Base-by-base conservation (phyloP, 2,888 invertebrate genomes). In the Incurvaria masculella region DNA sequence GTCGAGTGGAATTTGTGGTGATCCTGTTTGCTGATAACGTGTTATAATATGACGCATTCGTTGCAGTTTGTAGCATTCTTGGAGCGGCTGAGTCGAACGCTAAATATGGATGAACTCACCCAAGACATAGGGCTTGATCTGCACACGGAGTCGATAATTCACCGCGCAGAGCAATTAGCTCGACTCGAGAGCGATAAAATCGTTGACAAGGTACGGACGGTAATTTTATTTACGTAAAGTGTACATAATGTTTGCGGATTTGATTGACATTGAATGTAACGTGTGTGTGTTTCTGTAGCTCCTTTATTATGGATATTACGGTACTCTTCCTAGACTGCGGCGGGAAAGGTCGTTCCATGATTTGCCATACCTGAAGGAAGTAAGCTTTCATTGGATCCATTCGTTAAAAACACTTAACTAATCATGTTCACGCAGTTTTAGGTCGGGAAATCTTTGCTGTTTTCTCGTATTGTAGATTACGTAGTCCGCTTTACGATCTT, bases 101-200 rank as follows among this genome's bases (percentile, higher is more conserved):
- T 96, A 66, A 91, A 89, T 67, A 87, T 92, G 85, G 91, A 92
- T 61, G 88, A 90, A 68, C 84, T 92, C 59, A 87, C 89, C 21
- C 82, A 86, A 59, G 91, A 92, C 65, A 80, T 90, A 53, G 91
- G 91, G 8, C 81, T 91, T 50, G 91, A 92, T 63, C 80, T 91
- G 61, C 89, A 89, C 61, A 87, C 91, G 0, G 94, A 95, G 61
- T 89, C 91, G 44, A 79, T 96, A 51, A 72, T 94, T 48, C 86
- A 92, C 51, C 82, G 94, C 40, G 92, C 92, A 2, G 92, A 95
- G 66, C 93, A 94, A 65, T 76, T 93, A 50, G 83, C 89, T 21
- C 80, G 88, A 58, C 78, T 90, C 45, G 92, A 93, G 71, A 87
- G 86, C 60, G 91, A 91, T 67, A 88, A 90, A 66, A 80, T 92